Evolutionary conservation across 2,113 vertebrate species (phyloP), one percentile per base, ranked within the genome.

Genomic region (Peromyscus polionotus): DNA sequence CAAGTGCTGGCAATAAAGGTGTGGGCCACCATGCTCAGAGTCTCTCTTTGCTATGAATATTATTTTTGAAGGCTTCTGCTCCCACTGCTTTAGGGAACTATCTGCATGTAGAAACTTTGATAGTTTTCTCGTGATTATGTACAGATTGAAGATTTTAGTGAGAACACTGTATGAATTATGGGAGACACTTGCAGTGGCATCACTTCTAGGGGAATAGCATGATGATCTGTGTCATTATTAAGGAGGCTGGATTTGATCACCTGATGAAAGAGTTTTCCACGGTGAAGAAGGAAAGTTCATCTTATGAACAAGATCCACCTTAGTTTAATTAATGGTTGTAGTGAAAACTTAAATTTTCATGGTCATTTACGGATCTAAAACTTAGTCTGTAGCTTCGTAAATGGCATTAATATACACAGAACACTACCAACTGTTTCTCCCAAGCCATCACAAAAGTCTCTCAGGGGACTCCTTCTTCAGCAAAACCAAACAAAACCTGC

Each of bases 211-310:
- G 36, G 59, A 14, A 57, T 11, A 54, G 14, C 1, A n/a, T 8
- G 17, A n/a, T 10, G 65, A 80, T 33, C 42, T 14, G 3, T 67
- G 9, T 7, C 36, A 42, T 85, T 85, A n/a, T 16, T 88, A 88
- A 36, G 33, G 45, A 42, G 63, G 28, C 33, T 77, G 59, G 1
- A 6, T 77, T 83, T 79, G 45, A 85, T 88, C 70, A 85, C 9
- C 70, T 28, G 1, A 14, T 68, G 87, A 79, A 68, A 80, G 20
- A 48, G 76, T 89, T 90, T 92, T 90, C 75, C 89, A 45, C 24
- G 81, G 24, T 51, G 96, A 88, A 79, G 59, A 95, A 92, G 39
- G 48, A 45, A 94, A 89, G n/a, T 79, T 95, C n/a, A 90, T 48
- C 73, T 96, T 97, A 96, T 94, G 31, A 79, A 92, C 4, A n/a